A percentile compares a stretch with the other conserved stretches of the same genome.
Evolutionary conservation across 92 coral and sea anemone genomes (phyloP).

Genomic region (Meandrina meandrites): DNA sequence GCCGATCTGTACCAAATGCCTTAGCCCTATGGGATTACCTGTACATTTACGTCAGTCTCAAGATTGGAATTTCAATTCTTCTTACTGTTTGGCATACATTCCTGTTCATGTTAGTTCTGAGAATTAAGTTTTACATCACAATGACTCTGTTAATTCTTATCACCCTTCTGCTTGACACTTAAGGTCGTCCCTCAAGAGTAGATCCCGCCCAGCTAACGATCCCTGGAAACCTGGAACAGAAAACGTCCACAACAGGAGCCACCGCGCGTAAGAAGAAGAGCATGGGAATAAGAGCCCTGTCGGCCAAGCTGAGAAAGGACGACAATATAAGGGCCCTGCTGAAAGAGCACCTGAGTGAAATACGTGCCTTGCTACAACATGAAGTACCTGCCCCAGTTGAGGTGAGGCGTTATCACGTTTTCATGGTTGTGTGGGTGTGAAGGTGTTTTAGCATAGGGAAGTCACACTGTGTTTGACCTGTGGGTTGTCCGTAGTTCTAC

Average conservation of each 20-base stretch:
- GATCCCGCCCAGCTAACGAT: constrained; percentile 38
- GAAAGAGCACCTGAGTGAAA: constrained; percentile 73
- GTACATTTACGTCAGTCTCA: background rate
- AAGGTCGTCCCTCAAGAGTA: constrained; percentile 8
- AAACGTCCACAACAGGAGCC: constrained; percentile 41
- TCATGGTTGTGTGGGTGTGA: background rate
- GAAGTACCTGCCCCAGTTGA: constrained; percentile 28
- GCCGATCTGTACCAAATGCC: too few relatives aligned
- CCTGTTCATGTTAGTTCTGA: background rate
- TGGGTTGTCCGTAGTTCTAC: too few relatives aligned
- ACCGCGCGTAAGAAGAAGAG: constrained; percentile 73
- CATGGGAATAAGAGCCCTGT: constrained; percentile 79
- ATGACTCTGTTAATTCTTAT: too few relatives aligned
- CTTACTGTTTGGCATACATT: background rate
- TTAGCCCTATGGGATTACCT: too few relatives aligned
- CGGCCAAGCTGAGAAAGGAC: constrained; percentile 79
- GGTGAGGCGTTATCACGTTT: constrained; percentile 33
- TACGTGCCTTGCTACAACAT: constrained; percentile 54
- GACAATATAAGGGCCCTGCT: constrained; percentile 73
- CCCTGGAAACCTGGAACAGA: constrained; percentile 50
- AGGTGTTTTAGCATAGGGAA: too few relatives aligned
- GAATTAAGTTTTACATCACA: background rate
- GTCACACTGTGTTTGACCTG: too few relatives aligned
- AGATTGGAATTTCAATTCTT: background rate
- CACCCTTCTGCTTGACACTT: background rate